phyloP scores from a whole-genome alignment of 2,113 vertebrate genomes.

The Ochotona curzoniae region DNA sequence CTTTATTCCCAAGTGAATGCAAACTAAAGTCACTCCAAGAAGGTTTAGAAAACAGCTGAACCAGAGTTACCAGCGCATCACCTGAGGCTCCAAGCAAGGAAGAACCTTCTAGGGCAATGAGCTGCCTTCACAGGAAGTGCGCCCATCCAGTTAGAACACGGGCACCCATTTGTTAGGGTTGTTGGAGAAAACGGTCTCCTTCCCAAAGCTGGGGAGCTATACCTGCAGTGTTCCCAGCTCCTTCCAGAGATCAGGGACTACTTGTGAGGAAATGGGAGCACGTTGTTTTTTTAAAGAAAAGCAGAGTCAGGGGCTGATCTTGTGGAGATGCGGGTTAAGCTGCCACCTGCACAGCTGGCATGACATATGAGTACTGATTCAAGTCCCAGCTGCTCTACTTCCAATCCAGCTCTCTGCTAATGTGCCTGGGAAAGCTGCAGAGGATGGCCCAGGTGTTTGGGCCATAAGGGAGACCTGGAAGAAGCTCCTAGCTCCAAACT shows the following conservation, averaged over 20 bases:
- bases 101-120: neutral
- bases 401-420: no score
- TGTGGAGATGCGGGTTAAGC: no score
- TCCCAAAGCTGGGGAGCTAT: neutral
- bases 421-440: no score
- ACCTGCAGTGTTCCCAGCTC: neutral
- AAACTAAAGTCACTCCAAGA: neutral
- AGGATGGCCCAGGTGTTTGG: no score
- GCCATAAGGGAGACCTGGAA: no score
- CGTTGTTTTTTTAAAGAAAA: neutral
- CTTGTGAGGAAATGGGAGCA: neutral
- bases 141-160: neutral
- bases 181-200: neutral
- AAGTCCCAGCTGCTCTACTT: no score
- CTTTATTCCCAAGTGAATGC: conserved; percentile 15
- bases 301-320: no score
- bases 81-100: neutral
- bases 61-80: neutral
- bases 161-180: no score
- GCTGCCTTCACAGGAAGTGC: neutral
- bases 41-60: neutral
- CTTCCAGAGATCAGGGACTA: neutral
- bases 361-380: no score
- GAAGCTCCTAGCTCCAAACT: no score
- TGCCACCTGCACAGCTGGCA: no score